Percentiles rank a stretch among this genome's conserved stretches.
Conservation (phyloP, 2,797 vertebrate genomes). For the Paedocypris micromegethes region DNA sequence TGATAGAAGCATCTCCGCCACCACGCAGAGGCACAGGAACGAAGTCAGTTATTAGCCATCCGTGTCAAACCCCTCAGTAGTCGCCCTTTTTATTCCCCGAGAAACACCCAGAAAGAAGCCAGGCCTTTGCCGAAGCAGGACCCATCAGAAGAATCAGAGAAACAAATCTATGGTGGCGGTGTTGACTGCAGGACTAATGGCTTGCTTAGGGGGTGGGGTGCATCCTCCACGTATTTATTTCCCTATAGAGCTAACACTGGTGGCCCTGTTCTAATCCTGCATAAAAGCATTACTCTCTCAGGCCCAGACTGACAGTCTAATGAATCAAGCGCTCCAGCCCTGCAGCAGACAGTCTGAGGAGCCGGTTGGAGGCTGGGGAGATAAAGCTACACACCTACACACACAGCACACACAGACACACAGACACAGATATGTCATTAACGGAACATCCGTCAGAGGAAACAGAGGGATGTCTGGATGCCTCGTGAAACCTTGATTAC, state of each 20-base stretch:
- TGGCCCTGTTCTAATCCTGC: constrained; percentile 65
- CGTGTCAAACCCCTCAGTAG: constrained; percentile 16
- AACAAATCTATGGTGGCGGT: constrained; percentile 63
- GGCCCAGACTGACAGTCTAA: constrained; percentile 69
- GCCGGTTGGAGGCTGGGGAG: constrained; percentile 33
- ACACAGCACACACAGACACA: constrained; percentile 31
- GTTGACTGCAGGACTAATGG: constrained; percentile 66
- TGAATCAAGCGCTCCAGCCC: constrained; percentile 76
- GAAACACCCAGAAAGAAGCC: constrained; percentile 21
- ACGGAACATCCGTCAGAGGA: constrained; percentile 46
- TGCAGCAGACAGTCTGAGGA: constrained; percentile 63
- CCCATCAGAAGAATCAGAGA: constrained; percentile 60
- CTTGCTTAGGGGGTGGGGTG: constrained; percentile 61
- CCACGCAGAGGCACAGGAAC: constrained; percentile 8
- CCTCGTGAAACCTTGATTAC: constrained; percentile 34
- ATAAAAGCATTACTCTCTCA: constrained; percentile 68
- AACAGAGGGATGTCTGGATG: constrained; percentile 38
- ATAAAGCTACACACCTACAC: constrained; percentile 33
- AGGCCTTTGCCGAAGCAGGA: constrained; percentile 40
- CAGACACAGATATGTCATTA: constrained; percentile 44
- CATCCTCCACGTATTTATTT: constrained; percentile 70
- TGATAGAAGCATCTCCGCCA: constrained; percentile 20
- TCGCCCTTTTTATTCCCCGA: constrained; percentile 6
- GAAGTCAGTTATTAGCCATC: constrained; percentile 7
- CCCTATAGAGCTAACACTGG: constrained; percentile 70